A percentile compares a stretch with the other conserved stretches of the same genome.
Evolutionary conservation across 2,888 invertebrate genomes (phyloP).

Genomic region (Lasioglossum lativentre): DNA sequence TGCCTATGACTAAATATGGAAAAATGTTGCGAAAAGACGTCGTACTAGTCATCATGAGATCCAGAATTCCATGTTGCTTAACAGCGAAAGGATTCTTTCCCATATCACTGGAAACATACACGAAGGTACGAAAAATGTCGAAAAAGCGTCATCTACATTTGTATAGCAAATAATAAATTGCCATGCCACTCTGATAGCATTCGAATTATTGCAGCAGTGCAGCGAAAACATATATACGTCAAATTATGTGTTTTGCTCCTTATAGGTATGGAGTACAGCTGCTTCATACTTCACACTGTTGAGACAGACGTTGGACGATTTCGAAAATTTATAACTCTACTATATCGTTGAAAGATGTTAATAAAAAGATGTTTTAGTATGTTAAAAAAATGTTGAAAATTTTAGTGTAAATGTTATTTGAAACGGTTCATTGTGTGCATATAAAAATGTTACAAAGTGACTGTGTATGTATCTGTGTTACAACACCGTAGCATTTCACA

Average conservation of each 20-base stretch:
- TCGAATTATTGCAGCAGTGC: no score
- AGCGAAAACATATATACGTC: no score
- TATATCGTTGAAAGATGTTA: neutral
- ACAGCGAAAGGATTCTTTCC: conserved; percentile 60
- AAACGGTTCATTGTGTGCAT: neutral
- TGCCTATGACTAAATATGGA: conserved; percentile 3
- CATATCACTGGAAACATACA: conserved; percentile 47
- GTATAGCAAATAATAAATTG: no score
- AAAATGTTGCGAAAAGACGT: neutral
- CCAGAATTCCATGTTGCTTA: conserved; percentile 41
- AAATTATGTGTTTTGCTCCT: neutral
- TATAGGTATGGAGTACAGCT: conserved; percentile 45
- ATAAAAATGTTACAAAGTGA: neutral
- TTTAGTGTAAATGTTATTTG: neutral
- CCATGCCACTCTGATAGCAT: no score
- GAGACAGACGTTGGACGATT: neutral
- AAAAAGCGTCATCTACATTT: no score
- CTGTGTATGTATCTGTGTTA: neutral
- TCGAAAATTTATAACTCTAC: neutral
- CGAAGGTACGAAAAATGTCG: conserved; percentile 4
- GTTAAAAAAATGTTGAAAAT: neutral
- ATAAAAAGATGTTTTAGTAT: neutral
- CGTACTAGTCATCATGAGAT: conserved; percentile 17
- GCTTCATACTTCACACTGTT: conserved; percentile 52
- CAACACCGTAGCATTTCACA: no score